phyloP scores from a whole-genome alignment of 2,888 invertebrate genomes.

The Leptinotarsa juncta region DNA sequence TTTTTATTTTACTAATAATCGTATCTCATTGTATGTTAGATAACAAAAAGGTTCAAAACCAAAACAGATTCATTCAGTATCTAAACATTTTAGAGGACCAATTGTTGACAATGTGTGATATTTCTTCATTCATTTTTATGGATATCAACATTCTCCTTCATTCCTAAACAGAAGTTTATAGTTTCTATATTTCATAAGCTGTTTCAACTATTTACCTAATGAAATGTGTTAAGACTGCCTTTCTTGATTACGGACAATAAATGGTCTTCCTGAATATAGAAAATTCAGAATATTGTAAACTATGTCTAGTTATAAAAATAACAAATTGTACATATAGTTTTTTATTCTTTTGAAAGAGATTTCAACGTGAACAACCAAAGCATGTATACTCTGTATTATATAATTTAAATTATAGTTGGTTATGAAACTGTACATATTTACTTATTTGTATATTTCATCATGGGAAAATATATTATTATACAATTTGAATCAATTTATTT shows the following conservation, averaged over 20 bases:
- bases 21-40: too few relatives aligned
- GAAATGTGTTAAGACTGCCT: background rate
- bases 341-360: slow-evolving; percentile 35
- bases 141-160: background rate
- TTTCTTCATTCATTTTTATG: too few relatives aligned
- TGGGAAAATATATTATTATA: slow-evolving; percentile 55
- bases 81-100: too few relatives aligned
- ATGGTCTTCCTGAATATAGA: background rate
- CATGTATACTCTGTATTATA: slow-evolving; percentile 63
- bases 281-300: background rate
- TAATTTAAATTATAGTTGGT: slow-evolving; percentile 49
- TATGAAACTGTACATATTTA: slow-evolving; percentile 52
- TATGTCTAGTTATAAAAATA: background rate
- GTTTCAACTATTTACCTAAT: background rate
- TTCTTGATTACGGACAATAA: slow-evolving; percentile 9
- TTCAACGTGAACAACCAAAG: slow-evolving; percentile 58
- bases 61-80: too few relatives aligned
- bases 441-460: slow-evolving; percentile 45
- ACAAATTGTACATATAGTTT: slow-evolving; percentile 16
- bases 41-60: too few relatives aligned
- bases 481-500: slow-evolving; percentile 35
- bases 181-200: background rate
- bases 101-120: too few relatives aligned
- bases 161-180: background rate
- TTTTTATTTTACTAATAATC: too few relatives aligned